Base-by-base conservation (phyloP, 1,140 invertebrate genomes). In the Tribolium madens region DNA sequence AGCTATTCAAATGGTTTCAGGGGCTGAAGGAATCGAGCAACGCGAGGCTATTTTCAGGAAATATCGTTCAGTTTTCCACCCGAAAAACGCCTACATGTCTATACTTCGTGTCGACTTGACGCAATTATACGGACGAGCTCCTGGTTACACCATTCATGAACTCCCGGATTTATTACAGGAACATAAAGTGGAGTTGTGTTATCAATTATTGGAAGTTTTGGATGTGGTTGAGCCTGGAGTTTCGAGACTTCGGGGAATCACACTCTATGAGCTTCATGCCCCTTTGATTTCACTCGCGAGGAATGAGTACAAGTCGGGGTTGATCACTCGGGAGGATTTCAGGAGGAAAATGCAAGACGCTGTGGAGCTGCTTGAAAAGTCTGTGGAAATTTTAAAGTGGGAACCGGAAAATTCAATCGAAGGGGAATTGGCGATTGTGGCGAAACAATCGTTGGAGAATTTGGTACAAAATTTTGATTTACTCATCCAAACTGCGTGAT, bases 251-350 rank as follows among this genome's bases (percentile, higher is more conserved):
- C 89, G 94, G 86, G 95, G 93, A n/a, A 90, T 93, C 87, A 91
- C 91, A 78, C 82, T 95, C 3, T 95, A 95, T 82, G 93, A 95
- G 82, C 83, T 95, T 17, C 93, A 95, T 81, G 92, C 92, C 3
- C 92, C 93, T 0, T 79, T 94, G 5, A 89, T 94, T 80, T 89
- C 93, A 73, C 83, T 93, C 53, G 91, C 92, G 1, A 91, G 91
- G 79, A 89, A 86, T 68, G 89, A 90, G 72, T 94, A 90, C 81
- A 87, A 88, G 47, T 86, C 89, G 0, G 90, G 88, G 5, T 82
- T 88, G 0, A 90, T 95, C 7, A 88, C 87, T 21, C 87, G 90
- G n/a, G 87, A 89, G 0, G 87, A 88, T 53, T 83, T 94, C 5
- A 91, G 91, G 75, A 86, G 88, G 0, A 89, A 89, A 82, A 86